Evolutionary conservation across 64 coral and sea anemone species (phyloP).

Genomic region (Montipora sp.): DNA sequence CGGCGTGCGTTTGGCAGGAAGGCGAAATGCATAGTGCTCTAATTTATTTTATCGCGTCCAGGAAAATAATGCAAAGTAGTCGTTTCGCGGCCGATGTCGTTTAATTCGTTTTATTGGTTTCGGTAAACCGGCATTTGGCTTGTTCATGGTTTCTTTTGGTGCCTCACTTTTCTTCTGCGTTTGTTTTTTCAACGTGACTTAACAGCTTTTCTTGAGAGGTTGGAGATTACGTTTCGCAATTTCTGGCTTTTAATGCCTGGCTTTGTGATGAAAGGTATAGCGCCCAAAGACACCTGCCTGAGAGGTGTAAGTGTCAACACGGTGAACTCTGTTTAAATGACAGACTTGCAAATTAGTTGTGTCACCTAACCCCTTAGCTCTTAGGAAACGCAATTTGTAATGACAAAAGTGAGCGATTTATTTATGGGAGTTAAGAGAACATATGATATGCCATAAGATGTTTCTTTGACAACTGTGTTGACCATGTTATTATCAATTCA

Average conservation of each 20-base stretch:
- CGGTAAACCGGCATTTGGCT: neutral
- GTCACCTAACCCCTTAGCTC: neutral
- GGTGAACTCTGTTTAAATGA: slow-evolving; percentile 35
- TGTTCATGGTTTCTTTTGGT: too few relatives aligned
- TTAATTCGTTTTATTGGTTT: slow-evolving; percentile 31
- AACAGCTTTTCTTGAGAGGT: neutral
- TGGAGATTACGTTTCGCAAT: neutral
- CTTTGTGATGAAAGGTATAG: neutral
- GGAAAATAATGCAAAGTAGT: too few relatives aligned
- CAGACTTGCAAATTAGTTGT: slow-evolving; percentile 58
- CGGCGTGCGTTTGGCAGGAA: too few relatives aligned
- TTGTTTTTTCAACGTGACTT: neutral
- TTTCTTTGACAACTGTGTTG: neutral
- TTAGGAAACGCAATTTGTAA: neutral
- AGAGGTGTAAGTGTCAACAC: slow-evolving; percentile 44
- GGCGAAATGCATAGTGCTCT: too few relatives aligned
- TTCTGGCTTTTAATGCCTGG: slow-evolving; percentile 10
- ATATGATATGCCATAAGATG: neutral
- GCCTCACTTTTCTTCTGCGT: neutral
- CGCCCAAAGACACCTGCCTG: neutral
- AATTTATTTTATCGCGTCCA: neutral
- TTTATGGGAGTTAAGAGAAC: neutral
- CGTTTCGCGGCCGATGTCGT: neutral
- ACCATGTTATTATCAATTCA: neutral
- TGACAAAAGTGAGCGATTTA: neutral